Conservation (phyloP, 2,888 invertebrate genomes). For the Lepidochitona cinerea region DNA sequence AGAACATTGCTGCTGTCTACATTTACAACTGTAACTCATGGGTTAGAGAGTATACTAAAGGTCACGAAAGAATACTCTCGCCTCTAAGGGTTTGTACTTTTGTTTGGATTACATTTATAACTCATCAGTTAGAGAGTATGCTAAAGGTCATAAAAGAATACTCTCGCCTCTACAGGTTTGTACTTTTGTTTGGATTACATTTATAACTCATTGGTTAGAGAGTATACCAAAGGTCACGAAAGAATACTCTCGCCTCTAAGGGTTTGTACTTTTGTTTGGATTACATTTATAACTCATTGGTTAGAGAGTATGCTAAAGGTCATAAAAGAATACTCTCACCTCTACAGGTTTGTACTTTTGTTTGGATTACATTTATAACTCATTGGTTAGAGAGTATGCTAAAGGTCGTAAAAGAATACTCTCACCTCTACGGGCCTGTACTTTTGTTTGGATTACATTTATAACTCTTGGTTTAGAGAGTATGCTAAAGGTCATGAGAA, state of each 20-base stretch:
- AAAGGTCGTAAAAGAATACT: conserved; percentile 96
- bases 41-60: conserved; percentile 98
- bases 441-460: conserved; percentile 97
- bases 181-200: conserved; percentile 80
- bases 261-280: conserved; percentile 76
- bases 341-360: conserved; percentile 78
- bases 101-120: conserved; percentile 92
- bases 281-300: conserved; percentile 98
- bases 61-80: conserved; percentile 91
- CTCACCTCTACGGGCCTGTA: conserved; percentile 89
- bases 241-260: conserved; percentile 89
- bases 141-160: conserved; percentile 95
- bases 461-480: conserved; percentile 98
- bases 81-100: conserved; percentile 81
- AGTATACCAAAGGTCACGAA: conserved; percentile 97
- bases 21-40: conserved; percentile 98
- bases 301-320: conserved; percentile 96
- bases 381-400: conserved; percentile 97
- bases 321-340: conserved; percentile 93
- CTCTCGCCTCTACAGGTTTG: conserved; percentile 87
- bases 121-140: conserved; percentile 97
- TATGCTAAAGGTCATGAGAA: conserved; percentile 97
- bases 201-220: conserved; percentile 97
- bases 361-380: conserved; percentile 95
- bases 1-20: conserved; percentile 91